Percentiles rank a stretch among this genome's conserved stretches.
phyloP scores from a whole-genome alignment of 1,140 invertebrate species.

The Drosophila paulistorum region DNA sequence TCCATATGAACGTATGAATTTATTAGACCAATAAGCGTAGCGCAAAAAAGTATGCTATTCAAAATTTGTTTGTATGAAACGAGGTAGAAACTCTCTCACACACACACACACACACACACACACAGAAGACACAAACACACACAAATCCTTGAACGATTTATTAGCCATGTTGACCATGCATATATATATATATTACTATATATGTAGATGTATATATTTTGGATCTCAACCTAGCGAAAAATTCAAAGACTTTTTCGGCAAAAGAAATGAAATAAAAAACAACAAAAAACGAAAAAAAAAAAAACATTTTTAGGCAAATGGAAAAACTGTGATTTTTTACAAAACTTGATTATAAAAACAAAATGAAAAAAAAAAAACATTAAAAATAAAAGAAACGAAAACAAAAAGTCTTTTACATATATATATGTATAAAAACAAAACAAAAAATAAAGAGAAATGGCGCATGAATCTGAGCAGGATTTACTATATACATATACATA shows the following conservation, averaged over 20 bases:
- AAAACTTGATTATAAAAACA: constrained; percentile 74
- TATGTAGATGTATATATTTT: constrained; percentile 31
- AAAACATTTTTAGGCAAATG: constrained; percentile 79
- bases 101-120: constrained; percentile 13
- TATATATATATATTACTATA: constrained; percentile 12
- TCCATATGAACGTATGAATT: constrained; percentile 79
- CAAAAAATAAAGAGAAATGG: not conserved
- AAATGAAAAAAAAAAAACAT: constrained; percentile 38
- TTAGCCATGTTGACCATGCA: constrained; percentile 11
- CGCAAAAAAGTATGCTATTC: constrained; percentile 46
- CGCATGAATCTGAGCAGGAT: constrained; percentile 10
- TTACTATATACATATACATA: constrained; percentile 35
- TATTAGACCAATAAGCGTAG: constrained; percentile 72
- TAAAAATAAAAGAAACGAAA: constrained; percentile 36
- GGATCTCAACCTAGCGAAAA: constrained; percentile 58
- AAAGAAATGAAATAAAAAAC: constrained; percentile 32
- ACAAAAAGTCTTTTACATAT: constrained; percentile 48
- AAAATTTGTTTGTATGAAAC: constrained; percentile 13
- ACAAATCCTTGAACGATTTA: constrained; percentile 14
- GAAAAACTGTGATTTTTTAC: constrained; percentile 83
- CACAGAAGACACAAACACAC: constrained; percentile 5
- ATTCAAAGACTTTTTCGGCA: constrained; percentile 59
- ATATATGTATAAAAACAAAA: not conserved
- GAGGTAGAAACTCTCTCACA: constrained; percentile 13
- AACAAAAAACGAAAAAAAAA: constrained; percentile 29